Conservation (phyloP, 1,140 invertebrate species). For the Drosophila busckii region DNA sequence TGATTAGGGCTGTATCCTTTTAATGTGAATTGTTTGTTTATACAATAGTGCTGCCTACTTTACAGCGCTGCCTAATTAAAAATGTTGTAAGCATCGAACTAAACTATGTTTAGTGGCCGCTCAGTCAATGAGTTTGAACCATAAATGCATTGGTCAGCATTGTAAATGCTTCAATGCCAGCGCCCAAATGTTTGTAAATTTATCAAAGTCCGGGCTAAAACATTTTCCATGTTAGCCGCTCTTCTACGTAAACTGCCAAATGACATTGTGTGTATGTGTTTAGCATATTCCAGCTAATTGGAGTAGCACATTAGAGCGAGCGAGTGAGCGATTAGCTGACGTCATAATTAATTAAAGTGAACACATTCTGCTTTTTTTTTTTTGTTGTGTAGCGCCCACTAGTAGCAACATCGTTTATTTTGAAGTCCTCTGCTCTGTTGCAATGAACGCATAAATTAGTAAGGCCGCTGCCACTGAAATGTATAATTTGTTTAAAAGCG, state of each 20-base stretch:
- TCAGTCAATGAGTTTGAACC: no score
- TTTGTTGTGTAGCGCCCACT: no score
- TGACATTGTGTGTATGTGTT: slow-evolving; percentile 9
- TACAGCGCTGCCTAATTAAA: no score
- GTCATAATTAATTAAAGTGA: slow-evolving; percentile 40
- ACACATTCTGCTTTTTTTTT: not conserved
- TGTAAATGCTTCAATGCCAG: no score
- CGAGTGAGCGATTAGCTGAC: slow-evolving; percentile 14
- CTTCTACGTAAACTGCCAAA: slow-evolving; percentile 25
- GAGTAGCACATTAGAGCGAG: not conserved
- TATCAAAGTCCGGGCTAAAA: slow-evolving; percentile 27
- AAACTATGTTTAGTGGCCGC: no score
- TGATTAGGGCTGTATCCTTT: no score
- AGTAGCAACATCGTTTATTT: not conserved
- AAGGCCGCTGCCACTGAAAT: slow-evolving; percentile 12
- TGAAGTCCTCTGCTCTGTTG: slow-evolving; percentile 7
- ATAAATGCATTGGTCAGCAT: no score
- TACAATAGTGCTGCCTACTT: no score
- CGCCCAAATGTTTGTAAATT: slow-evolving; percentile 9
- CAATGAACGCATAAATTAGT: slow-evolving; percentile 40
- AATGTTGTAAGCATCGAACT: no score
- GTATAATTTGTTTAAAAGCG: slow-evolving; percentile 38
- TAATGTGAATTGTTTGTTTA: no score
- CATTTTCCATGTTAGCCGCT: slow-evolving; percentile 30
- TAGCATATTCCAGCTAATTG: slow-evolving; percentile 24